Base-by-base conservation (phyloP, 2,113 vertebrate species). In the Bubalus kerabau region DNA sequence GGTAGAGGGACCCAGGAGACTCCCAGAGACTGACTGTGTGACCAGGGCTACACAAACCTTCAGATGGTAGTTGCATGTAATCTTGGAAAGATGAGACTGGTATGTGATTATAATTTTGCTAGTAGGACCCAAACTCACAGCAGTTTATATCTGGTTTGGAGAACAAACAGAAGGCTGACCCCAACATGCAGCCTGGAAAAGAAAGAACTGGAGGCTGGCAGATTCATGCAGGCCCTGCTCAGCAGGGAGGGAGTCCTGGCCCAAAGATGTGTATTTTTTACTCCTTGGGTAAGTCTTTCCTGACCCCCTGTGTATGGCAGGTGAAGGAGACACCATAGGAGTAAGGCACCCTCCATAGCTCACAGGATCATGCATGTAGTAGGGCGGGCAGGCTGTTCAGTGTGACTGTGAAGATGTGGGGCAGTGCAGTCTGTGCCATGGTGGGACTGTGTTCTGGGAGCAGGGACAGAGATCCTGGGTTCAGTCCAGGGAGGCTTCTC, bases 371-470 rank as follows among this genome's bases (percentile, higher is more conserved):
- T 2, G 2, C 1, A 7, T 12, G 3, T 0, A 32, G 81, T 24
- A 48, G 36, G 48, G 19, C 21, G 40, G 48, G 24, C 14, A 59
- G 48, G 36, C 60, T 24, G 9, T 14, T 83, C 16, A 36, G 16
- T 17, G 32, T 50, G 64, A 76, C 3, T 6, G 43, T 74, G 60
- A 28, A 17, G 56, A 15, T 5, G 19, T 28, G 3, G 6, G 46
- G 32, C 23, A 48, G 30, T 36, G 3, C 12, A 2, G n/a, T 26
- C 28, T n/a, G n/a, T 0, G 48, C 84, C 2, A 0, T 5, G 3
- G 19, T 10, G 17, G 64, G 87, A 6, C 87, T 52, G 14, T 14
- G 3, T 50, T 30, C 26, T 48, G 40, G 43, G 62, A 17, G 21
- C 40, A 23, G n/a, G 28, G 56, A 52, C 16, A 28, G 13, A 15